Evolutionary conservation across 2,113 vertebrate species (phyloP).

Genomic region (Caranx melampygus): DNA sequence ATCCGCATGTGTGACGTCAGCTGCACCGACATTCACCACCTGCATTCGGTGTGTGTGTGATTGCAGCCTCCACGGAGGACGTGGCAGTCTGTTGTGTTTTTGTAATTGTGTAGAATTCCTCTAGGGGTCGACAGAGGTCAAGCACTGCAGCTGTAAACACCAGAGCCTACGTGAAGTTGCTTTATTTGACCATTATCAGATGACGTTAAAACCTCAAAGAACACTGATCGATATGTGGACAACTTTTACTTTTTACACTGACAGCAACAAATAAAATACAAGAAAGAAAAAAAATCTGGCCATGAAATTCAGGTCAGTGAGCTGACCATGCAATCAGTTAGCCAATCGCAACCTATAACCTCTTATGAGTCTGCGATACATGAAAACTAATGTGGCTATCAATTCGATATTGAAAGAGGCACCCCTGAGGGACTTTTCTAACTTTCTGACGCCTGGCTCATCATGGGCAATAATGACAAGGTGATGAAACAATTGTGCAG

Average conservation of each 20-base stretch:
- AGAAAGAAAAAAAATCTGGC: slow-evolving; percentile 6
- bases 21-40: too few species aligned
- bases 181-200: neutral
- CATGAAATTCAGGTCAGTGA: slow-evolving; percentile 45
- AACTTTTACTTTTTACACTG: slow-evolving; percentile 19
- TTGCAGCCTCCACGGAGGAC: too few species aligned
- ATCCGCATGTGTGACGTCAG: too few species aligned
- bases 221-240: neutral
- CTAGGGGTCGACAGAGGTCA: too few species aligned
- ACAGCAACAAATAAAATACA: slow-evolving; percentile 4
- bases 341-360: slow-evolving; percentile 57
- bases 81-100: too few species aligned
- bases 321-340: slow-evolving; percentile 52
- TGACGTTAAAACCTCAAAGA: neutral
- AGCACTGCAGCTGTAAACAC: neutral
- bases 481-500: slow-evolving; percentile 81
- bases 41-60: too few species aligned
- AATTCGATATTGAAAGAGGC: slow-evolving; percentile 71
- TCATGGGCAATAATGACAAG: slow-evolving; percentile 80
- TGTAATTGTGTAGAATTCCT: too few species aligned
- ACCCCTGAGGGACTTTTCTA: slow-evolving; percentile 70
- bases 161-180: neutral
- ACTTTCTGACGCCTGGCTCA: slow-evolving; percentile 71
- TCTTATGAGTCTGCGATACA: slow-evolving; percentile 54
- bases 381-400: slow-evolving; percentile 63